Conservation (phyloP, 2,113 vertebrate genomes). For the Aegypius monachus region DNA sequence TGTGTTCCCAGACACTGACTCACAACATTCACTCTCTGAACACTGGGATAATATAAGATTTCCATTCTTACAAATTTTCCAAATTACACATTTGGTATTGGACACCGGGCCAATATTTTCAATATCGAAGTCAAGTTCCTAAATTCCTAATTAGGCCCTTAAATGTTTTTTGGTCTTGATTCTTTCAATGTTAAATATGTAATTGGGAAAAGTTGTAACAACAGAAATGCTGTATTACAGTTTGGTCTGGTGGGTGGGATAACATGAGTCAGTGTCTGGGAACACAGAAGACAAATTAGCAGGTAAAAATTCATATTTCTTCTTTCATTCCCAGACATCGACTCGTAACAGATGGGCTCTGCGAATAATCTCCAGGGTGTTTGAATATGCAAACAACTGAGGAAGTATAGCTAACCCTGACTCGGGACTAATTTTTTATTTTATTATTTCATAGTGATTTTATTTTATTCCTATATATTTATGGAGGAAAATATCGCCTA, state of each 20-base stretch:
- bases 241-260: conserved; percentile 32
- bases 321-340: conserved; percentile 63
- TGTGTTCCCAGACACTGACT: conserved; percentile 49
- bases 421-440: neutral
- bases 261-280: conserved; percentile 66
- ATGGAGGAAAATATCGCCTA: neutral
- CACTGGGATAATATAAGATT: conserved; percentile 15
- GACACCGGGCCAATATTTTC: neutral
- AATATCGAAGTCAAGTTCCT: neutral
- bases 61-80: conserved; percentile 28
- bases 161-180: neutral
- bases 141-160: conserved; percentile 6
- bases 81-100: neutral
- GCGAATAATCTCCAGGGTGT: neutral
- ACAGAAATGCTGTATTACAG: neutral
- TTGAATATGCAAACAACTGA: neutral
- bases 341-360: conserved; percentile 33
- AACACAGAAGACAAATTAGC: conserved; percentile 48
- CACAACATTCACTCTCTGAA: neutral
- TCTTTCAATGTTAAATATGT: neutral
- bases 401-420: neutral
- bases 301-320: conserved; percentile 41
- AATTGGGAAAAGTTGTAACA: conserved; percentile 34
- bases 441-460: neutral
- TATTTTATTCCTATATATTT: neutral